A percentile compares a stretch with the other conserved stretches of the same genome.
phyloP scores from a whole-genome alignment of 2,113 vertebrate genomes.

The Neolamprologus falcicula region DNA sequence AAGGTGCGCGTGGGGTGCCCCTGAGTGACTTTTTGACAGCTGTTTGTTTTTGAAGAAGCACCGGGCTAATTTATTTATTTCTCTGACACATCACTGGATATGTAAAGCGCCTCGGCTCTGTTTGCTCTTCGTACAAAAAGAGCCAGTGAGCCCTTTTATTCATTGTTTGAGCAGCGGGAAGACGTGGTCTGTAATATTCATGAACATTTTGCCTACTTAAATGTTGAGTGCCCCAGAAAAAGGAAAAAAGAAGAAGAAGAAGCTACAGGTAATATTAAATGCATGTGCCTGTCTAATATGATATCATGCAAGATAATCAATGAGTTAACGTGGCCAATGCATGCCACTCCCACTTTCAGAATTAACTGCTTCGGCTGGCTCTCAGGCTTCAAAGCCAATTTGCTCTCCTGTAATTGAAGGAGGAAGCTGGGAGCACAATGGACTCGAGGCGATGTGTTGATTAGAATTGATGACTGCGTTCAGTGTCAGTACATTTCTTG shows the following conservation, averaged over 20 bases:
- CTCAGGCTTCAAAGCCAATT: slow-evolving; percentile 44
- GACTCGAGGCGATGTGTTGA: slow-evolving; percentile 36
- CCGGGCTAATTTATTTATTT: slow-evolving; percentile 55
- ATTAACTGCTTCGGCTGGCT: slow-evolving; percentile 37
- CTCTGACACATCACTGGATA: slow-evolving; percentile 47
- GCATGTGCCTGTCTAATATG: not conserved
- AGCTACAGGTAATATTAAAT: slow-evolving; percentile 4
- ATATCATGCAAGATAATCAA: slow-evolving; percentile 15
- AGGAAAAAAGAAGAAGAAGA: not conserved
- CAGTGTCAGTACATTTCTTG: not conserved
- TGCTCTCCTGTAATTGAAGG: slow-evolving; percentile 46
- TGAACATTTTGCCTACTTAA: not conserved
- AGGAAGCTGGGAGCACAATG: slow-evolving; percentile 47
- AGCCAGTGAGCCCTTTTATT: slow-evolving; percentile 50
- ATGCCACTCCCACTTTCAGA: slow-evolving; percentile 17
- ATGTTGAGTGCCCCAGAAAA: not conserved
- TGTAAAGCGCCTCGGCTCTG: slow-evolving; percentile 28
- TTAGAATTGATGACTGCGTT: slow-evolving; percentile 51
- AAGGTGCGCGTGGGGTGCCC: slow-evolving; percentile 3
- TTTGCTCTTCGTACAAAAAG: slow-evolving; percentile 17
- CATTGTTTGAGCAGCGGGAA: slow-evolving; percentile 33
- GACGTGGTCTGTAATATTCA: slow-evolving; percentile 12
- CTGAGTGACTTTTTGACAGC: slow-evolving; percentile 65
- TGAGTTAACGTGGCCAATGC: not conserved
- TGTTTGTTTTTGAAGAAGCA: slow-evolving; percentile 57